A percentile compares a stretch with the other conserved stretches of the same genome.
These are phyloP conservation scores for Enoplosus armatus DNA, from an alignment of 2,797 vertebrate genomes.

Conservation along the genomic window DNA sequence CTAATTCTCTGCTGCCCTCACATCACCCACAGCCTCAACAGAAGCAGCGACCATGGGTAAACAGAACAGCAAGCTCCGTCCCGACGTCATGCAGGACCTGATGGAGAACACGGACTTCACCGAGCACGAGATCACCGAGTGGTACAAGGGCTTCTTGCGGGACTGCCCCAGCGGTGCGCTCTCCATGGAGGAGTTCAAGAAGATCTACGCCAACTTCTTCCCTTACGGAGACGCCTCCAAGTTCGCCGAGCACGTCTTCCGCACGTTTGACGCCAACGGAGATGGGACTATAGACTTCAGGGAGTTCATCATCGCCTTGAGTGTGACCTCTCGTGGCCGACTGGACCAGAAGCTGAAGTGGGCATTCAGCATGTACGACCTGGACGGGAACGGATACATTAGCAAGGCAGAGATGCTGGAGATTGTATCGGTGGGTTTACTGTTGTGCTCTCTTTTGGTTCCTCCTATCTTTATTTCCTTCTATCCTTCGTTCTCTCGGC, in stretches of 20 bases:
- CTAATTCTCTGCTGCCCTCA: conserved; percentile 45
- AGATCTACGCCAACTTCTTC: conserved; percentile 99
- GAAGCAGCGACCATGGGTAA: conserved; percentile 91
- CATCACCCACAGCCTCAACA: conserved; percentile 60
- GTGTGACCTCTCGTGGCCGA: conserved; percentile 95
- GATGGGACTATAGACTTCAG: conserved; percentile 98
- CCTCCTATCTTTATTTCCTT: neutral
- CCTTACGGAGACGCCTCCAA: conserved; percentile 99
- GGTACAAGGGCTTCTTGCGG: conserved; percentile 99
- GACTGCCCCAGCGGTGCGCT: conserved; percentile 98
- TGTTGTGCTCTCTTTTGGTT: neutral
- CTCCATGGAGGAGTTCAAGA: conserved; percentile 99
- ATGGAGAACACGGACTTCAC: conserved; percentile 99
- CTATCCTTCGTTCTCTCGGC: neutral
- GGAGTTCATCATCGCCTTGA: conserved; percentile 99
- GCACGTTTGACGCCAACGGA: conserved; percentile 97
- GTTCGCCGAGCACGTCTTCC: conserved; percentile 98
- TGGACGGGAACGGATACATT: conserved; percentile 98
- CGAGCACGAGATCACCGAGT: conserved; percentile 97
- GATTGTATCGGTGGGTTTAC: conserved; percentile 92
- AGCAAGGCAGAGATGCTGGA: conserved; percentile 99
- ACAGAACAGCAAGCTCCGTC: conserved; percentile 99
- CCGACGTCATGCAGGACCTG: conserved; percentile 99
- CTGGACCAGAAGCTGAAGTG: conserved; percentile 99
- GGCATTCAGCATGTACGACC: conserved; percentile 98